Conservation (phyloP, 2,888 invertebrate genomes). For the Zhuqinia jingwanae region DNA sequence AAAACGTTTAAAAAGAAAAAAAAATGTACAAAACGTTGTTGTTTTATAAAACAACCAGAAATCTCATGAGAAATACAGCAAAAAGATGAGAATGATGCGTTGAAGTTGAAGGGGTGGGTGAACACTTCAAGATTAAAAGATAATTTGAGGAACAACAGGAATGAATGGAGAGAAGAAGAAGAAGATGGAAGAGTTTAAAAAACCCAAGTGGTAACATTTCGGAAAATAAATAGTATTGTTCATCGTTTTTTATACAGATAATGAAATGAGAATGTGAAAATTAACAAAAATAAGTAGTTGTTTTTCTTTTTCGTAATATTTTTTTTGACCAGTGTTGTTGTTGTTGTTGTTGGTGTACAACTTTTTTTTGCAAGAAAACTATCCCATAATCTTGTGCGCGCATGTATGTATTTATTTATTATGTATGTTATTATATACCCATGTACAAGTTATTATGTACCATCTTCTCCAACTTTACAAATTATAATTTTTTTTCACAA, state of each 20-base stretch:
- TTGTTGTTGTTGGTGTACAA: too few relatives aligned
- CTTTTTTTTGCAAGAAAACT: too few relatives aligned
- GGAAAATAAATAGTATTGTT: background rate
- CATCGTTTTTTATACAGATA: background rate
- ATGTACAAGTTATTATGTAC: background rate
- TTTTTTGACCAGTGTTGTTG: too few relatives aligned
- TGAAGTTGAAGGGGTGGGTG: constrained; percentile 53
- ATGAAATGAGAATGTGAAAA: background rate
- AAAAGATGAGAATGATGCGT: background rate
- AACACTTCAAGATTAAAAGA: constrained; percentile 45
- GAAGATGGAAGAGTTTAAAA: constrained; percentile 33
- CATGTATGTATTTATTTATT: too few relatives aligned
- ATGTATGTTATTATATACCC: too few relatives aligned
- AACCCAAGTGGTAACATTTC: constrained; percentile 12
- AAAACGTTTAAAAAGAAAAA: too few relatives aligned
- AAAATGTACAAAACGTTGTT: too few relatives aligned
- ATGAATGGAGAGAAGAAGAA: constrained; percentile 13
- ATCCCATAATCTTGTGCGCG: too few relatives aligned
- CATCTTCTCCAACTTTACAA: background rate
- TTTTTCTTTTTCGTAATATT: too few relatives aligned
- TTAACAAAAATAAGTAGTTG: too few relatives aligned
- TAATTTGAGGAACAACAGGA: constrained; percentile 8
- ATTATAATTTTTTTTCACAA: background rate
- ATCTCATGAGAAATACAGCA: background rate
- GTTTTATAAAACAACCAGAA: too few relatives aligned